Evolutionary conservation across 2,113 vertebrate genomes (phyloP).

Genomic region (Danionella cerebrum): DNA sequence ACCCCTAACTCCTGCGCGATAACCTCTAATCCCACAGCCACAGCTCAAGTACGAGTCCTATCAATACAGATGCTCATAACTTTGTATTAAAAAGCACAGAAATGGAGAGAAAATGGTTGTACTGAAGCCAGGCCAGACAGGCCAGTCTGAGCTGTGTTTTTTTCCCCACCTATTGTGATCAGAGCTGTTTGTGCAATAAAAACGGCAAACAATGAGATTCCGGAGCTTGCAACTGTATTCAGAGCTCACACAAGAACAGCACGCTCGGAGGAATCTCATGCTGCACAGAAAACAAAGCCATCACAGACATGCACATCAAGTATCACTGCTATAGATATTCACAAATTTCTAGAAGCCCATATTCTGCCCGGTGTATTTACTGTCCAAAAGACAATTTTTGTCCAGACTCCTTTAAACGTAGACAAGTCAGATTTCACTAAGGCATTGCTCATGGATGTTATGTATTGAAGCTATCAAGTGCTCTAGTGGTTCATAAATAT

Average conservation of each 20-base stretch:
- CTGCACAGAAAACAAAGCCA: constrained; percentile 36
- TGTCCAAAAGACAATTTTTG: no score
- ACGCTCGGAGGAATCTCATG: constrained; percentile 50
- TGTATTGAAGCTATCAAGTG: no score
- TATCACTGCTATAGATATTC: no score
- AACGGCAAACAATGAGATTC: constrained; percentile 64
- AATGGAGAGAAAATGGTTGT: background rate
- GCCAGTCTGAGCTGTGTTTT: constrained; percentile 42
- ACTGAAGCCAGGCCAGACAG: background rate
- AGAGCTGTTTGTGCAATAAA: constrained; percentile 53
- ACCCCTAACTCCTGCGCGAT: no score
- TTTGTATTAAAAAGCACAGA: background rate
- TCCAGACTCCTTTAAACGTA: no score
- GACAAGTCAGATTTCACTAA: no score
- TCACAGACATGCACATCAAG: background rate
- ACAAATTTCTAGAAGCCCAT: no score
- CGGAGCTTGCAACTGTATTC: constrained; percentile 66
- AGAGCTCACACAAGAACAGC: constrained; percentile 46
- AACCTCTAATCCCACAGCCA: background rate
- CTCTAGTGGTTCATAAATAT: no score
- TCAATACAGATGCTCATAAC: no score
- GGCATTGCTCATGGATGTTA: no score
- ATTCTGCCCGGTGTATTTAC: no score
- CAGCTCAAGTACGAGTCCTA: no score
- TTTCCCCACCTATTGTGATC: constrained; percentile 46